Evolutionary conservation across 2,113 vertebrate species (phyloP).

Genomic region (Cochlearius cochlearius): DNA sequence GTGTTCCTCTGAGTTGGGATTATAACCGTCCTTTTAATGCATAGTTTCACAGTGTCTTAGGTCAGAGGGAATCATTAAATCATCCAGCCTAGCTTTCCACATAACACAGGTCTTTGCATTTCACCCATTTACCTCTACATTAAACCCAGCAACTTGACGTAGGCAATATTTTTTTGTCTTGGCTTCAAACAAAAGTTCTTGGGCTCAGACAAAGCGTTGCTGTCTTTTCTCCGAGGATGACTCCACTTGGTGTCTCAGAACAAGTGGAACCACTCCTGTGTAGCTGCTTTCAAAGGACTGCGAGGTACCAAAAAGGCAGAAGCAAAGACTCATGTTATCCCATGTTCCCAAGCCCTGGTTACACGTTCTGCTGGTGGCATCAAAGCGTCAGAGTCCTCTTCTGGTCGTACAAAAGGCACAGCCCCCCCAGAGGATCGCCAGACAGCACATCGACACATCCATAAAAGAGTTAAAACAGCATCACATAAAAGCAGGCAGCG

Average conservation of each 20-base stretch:
- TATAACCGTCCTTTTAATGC: background rate
- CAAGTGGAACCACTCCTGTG: background rate
- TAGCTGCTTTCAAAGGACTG: background rate
- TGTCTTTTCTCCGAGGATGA: background rate
- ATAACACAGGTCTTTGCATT: background rate
- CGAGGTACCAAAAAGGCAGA: background rate
- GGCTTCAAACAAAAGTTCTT: background rate
- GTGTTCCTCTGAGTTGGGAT: background rate
- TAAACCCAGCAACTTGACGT: background rate
- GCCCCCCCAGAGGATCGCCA: background rate
- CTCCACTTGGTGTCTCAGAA: background rate
- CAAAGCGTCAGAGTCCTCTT: background rate
- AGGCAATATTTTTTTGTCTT: background rate
- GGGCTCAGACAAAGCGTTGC: background rate
- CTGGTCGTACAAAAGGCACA: background rate
- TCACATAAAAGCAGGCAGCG: background rate
- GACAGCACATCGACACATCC: fast-evolving
- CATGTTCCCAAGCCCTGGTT: background rate
- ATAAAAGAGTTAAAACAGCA: slow-evolving; percentile 35
- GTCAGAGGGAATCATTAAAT: background rate
- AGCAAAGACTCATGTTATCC: background rate
- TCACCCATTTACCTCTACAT: background rate
- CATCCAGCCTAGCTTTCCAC: background rate
- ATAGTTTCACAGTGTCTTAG: background rate
- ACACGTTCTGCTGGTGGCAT: background rate